Conservation (phyloP, 1,140 invertebrate genomes). For the Carcinoscorpius rotundicauda region DNA sequence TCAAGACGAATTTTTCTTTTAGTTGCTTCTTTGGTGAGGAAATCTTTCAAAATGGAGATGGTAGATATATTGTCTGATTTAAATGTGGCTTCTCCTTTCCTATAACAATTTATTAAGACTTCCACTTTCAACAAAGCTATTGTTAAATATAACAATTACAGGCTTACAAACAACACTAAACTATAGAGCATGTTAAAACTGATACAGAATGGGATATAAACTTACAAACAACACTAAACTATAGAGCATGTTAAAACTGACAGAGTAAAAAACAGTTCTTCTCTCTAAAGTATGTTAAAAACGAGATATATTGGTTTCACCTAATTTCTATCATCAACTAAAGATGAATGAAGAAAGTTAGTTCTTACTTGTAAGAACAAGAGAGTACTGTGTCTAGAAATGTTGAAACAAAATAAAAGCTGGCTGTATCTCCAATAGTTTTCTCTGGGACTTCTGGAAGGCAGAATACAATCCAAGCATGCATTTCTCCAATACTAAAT, state of each 20-base stretch:
- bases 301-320: neutral
- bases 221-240: too few species aligned
- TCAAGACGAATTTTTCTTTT: conserved; percentile 67
- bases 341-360: neutral
- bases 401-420: conserved; percentile 52
- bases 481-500: conserved; percentile 73
- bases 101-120: conserved; percentile 30
- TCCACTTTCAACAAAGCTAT: too few species aligned
- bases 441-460: conserved; percentile 69
- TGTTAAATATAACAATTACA: too few species aligned
- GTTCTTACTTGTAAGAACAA: conserved; percentile 47
- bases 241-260: too few species aligned
- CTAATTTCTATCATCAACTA: conserved; percentile 7
- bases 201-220: too few species aligned
- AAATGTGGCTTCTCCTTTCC: conserved; percentile 62
- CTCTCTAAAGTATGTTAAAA: too few species aligned
- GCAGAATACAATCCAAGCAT: conserved; percentile 65
- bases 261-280: too few species aligned
- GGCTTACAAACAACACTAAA: too few species aligned
- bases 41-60: conserved; percentile 71
- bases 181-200: too few species aligned
- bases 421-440: conserved; percentile 43
- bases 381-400: conserved; percentile 54
- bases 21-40: conserved; percentile 69
- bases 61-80: conserved; percentile 74